Percentiles rank a stretch among this genome's conserved stretches.
Conservation (phyloP, 1,140 invertebrate species). For the Oryzaephilus surinamensis region DNA sequence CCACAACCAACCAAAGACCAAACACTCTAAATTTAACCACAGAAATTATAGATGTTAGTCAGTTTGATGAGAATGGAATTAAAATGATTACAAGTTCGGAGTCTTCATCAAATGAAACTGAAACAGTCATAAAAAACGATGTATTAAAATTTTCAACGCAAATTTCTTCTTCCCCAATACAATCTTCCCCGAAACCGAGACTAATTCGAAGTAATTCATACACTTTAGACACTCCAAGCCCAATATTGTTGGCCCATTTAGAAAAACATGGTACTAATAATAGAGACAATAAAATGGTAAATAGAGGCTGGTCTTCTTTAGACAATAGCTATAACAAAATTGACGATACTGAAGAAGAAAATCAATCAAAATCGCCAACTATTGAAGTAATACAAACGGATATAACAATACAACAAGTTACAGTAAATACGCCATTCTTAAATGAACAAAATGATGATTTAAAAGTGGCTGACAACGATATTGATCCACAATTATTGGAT, state of each 20-base stretch:
- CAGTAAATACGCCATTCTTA: slow-evolving; percentile 17
- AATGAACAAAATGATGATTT: too few species aligned
- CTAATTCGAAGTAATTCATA: slow-evolving; percentile 50
- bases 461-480: too few species aligned
- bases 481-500: slow-evolving; percentile 18
- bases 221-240: slow-evolving; percentile 48
- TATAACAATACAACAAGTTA: slow-evolving; percentile 23
- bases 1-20: slow-evolving; percentile 11
- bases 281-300: too few species aligned
- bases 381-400: slow-evolving; percentile 24
- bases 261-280: slow-evolving; percentile 16
- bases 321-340: slow-evolving; percentile 7
- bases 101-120: slow-evolving; percentile 3
- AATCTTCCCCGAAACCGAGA: slow-evolving; percentile 29
- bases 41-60: slow-evolving; percentile 3
- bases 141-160: background rate
- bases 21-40: slow-evolving; percentile 1
- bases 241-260: slow-evolving; percentile 44
- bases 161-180: too few species aligned
- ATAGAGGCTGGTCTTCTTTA: slow-evolving; percentile 6
- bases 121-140: slow-evolving; percentile 1
- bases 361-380: slow-evolving; percentile 11
- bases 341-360: slow-evolving; percentile 6
- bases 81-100: slow-evolving; percentile 7
- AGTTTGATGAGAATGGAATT: slow-evolving; percentile 2